Base-by-base conservation (phyloP, 2,888 invertebrate genomes). In the Latrodectus elegans region DNA sequence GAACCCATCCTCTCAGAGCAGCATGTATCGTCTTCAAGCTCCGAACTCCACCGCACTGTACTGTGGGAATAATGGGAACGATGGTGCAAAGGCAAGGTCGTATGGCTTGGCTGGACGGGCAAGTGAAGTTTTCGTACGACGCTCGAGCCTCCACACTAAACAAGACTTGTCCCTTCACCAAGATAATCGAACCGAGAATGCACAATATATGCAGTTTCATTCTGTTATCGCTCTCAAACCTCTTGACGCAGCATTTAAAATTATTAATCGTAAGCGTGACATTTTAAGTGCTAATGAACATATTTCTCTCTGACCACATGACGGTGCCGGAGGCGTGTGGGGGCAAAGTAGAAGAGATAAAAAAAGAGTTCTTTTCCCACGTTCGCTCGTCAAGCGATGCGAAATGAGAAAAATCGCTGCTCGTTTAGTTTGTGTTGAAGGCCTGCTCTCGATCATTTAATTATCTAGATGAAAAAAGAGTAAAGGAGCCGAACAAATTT, bases 21-120 rank as follows among this genome's bases (percentile, higher is more conserved):
- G 53, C 38, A n/a, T 73, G 68, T n/a, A 89, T 60, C 11, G 78
- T 73, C 51, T 83, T 80, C 26, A 89, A 60, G 12, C 73, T 74
- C 8, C 76, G 76, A 26, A 80, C 70, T 11, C 68, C 26, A 12
- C 65, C 80, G 51, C 89, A 89, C 8, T 79, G 86, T 8, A 89
- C 68, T 3, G 79, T 76, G 4, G 86, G 85, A 22, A 87, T 81
- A n/a, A 65, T 53, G 52, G 75, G 78, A 14, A 87, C 64, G 10
- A 65, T 60, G n/a, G 87, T 72, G 65, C 89, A 89, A 49, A 68
- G 53, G 68, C 89, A 89, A 17, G 89, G 89, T n/a, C 49, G 55
- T 26, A 89, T 79, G 11, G 67, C 52, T 15, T 26, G n/a, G 10
- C 53, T 38, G 8, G 83, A 79, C 22, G 89, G 89, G 65, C 89